Evolutionary conservation across 2,888 invertebrate species (phyloP).

Genomic region (Lithosia quadra): DNA sequence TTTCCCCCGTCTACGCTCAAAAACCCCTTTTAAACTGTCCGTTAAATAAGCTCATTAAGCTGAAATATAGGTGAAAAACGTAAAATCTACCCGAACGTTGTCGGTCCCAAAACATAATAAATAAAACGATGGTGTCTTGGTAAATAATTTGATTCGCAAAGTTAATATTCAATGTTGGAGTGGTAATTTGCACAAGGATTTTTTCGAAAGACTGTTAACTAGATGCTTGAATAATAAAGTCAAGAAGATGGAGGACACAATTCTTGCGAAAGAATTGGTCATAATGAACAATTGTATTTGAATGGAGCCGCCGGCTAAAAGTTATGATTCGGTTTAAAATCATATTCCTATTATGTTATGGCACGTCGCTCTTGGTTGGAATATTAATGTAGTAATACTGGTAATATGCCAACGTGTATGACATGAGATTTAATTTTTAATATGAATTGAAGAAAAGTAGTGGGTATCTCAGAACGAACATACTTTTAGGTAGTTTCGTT

Average conservation of each 20-base stretch:
- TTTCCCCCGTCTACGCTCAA: neutral
- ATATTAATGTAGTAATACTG: conserved; percentile 11
- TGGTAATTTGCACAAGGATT: conserved; percentile 71
- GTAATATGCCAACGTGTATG: neutral
- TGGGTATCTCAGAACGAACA: neutral
- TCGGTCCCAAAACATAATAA: neutral
- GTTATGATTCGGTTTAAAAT: conserved; percentile 32
- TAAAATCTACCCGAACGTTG: neutral
- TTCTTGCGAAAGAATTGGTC: conserved; percentile 43
- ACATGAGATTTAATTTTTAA: neutral
- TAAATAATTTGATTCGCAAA: conserved; percentile 58
- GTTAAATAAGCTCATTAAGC: neutral
- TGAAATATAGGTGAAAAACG: neutral
- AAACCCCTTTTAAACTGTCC: neutral
- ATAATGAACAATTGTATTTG: conserved; percentile 46
- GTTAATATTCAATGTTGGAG: conserved; percentile 72
- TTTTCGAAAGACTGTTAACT: conserved; percentile 63
- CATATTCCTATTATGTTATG: conserved; percentile 25
- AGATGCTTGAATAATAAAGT: conserved; percentile 68
- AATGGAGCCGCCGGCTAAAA: conserved; percentile 21
- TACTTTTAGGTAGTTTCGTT: neutral
- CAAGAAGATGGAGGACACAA: conserved; percentile 40
- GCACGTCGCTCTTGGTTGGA: conserved; percentile 3
- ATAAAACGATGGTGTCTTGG: neutral
- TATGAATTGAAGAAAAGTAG: neutral